Base-by-base conservation (phyloP, 2,888 invertebrate species). In the Agrotis puta region DNA sequence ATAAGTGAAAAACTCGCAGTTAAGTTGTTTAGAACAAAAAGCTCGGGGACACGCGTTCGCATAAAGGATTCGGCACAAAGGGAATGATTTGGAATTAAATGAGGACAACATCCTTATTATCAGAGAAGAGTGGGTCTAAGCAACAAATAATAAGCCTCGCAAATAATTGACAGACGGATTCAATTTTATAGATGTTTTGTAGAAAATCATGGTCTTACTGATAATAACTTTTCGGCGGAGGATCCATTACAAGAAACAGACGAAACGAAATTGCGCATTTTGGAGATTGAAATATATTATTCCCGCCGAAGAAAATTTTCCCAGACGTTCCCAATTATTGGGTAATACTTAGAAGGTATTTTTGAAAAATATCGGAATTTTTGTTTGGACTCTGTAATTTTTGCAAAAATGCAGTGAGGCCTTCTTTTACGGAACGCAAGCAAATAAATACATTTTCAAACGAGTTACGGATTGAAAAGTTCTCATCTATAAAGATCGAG, bases 141-240 rank as follows among this genome's bases (percentile, higher is more conserved):
- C 7, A 39, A 62, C 39, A 54, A 79, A 48, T 45, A 81, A 57
- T 13, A 65, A 54, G 16, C 56, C 27, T 57, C 13, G 56, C 66
- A 73, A 74, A 74, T 65, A 56, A 82, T 57, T 57, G 59, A 39
- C 9, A 2, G 53, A 63, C 50, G 45, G 64, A 76, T 66, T 39
- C 74, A 70, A 79, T 79, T 74, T 64, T 39, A 48, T 59, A 68
- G 33, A 67, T 71, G 68, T 72, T 69, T 76, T 63, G 65, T 54
- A 70, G 58, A 68, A 64, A 83, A 74, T 64, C 67, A 64, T 43
- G 22, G 61, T 53, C 59, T 39, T 11, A 39, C 39, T 39, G 53
- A 57, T 76, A 76, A 81, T 77, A 64, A 84, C 54, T 66, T 73
- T 72, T 63, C 67, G 59, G 43, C 56, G 61, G 51, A 51, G 69